Base-by-base conservation (phyloP, 2,113 vertebrate species). In the Rhipidura dahli region DNA sequence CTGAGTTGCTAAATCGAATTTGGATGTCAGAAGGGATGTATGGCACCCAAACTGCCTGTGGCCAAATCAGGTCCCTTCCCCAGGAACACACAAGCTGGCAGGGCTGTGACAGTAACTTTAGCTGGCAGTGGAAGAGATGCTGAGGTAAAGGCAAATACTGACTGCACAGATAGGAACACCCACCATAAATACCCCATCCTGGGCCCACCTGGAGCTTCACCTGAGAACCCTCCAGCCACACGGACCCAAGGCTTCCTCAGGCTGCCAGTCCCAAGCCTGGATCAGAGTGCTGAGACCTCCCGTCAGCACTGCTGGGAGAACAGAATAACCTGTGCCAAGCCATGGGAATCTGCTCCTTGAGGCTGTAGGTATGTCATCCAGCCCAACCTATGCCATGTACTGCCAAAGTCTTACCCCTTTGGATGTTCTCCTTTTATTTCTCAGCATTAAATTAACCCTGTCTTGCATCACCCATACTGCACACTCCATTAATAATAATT, bases 121-220 rank as follows among this genome's bases (percentile, higher is more conserved):
- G 50, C 30, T 61, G 77, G 47, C 81, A 89, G 56, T 4, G 15
- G 51, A 75, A 63, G 35, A 56, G 40, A 60, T 31, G 30, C 45
- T 0, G 2, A 87, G 37, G 49, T 22, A 72, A 65, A 79, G 8
- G 30, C 45, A 40, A n/a, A 50, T 9, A 37, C 60, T 10, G 21
- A 18, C 22, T 53, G 40, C 31, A 57, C 31, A 80, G 31, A 20
- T 3, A 54, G 59, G 21, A n/a, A 35, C 11, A 33, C 17, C 19
- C 28, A 11, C 33, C 13, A 6, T 2, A 49, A 66, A 61, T 24
- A 14, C 1, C 6, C 20, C 1, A 0, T 21, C 54, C 40, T 0
- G 4, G 39, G 28, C 13, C 37, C 26, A 20, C 21, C 49, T 8
- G 1, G 45, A 60, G 39, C 31, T 61, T 42, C 37, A 56, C 27